These are phyloP conservation scores for Paramacrobiotus metropolitanus DNA, from an alignment of 1,140 invertebrate species.

Conservation along the genomic window DNA sequence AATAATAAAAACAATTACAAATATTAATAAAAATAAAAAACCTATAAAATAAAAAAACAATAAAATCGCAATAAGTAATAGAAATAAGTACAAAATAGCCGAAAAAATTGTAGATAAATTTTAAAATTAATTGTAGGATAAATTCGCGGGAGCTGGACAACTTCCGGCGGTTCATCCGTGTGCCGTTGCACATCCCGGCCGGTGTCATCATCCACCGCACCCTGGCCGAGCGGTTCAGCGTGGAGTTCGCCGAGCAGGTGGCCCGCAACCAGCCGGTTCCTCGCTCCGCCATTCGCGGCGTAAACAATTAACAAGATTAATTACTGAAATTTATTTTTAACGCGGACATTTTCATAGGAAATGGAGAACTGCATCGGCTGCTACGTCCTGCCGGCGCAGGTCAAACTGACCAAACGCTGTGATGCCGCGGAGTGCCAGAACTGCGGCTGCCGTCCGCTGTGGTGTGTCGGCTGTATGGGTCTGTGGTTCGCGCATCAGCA, in stretches of 20 bases:
- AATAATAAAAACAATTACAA: no score
- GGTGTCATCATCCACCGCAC: background rate
- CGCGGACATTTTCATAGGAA: background rate
- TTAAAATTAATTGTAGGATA: no score
- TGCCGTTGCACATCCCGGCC: background rate
- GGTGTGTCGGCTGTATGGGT: background rate
- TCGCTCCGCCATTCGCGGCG: background rate
- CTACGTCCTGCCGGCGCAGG: background rate
- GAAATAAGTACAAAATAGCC: no score
- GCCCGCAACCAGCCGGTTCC: background rate
- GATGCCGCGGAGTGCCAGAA: background rate
- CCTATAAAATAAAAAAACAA: no score
- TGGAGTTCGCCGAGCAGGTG: background rate
- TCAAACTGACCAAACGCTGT: background rate
- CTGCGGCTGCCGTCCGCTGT: background rate
- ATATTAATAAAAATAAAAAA: no score
- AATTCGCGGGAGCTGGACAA: background rate
- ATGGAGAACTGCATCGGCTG: background rate
- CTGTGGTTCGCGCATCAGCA: background rate
- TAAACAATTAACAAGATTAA: background rate
- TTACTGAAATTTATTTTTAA: background rate
- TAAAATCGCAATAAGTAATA: no score
- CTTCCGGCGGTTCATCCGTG: background rate
- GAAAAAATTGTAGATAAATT: no score
- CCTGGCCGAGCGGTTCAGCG: background rate